phyloP scores from a whole-genome alignment of 2,888 invertebrate species.

The Peribatodes rhomboidaria region DNA sequence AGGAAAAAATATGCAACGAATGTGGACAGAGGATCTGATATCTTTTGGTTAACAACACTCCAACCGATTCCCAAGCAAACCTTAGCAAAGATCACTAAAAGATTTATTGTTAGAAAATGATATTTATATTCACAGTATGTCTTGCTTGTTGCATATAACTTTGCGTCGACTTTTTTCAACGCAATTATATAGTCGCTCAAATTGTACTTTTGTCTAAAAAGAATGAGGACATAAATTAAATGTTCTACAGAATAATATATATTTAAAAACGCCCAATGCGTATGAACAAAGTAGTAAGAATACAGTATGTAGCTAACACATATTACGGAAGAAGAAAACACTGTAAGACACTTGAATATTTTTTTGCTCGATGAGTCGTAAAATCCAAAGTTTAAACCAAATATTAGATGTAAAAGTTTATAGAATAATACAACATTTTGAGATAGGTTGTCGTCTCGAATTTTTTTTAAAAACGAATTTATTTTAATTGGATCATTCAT shows the following conservation, averaged over 20 bases:
- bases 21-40: background rate
- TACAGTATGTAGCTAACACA: background rate
- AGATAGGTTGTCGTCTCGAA: background rate
- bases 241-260: background rate
- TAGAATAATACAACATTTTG: background rate
- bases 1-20: background rate
- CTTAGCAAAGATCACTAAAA: background rate
- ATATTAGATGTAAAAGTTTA: background rate
- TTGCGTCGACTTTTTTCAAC: background rate
- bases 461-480: background rate
- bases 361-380: constrained; percentile 5
- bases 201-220: background rate
- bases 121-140: background rate
- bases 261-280: background rate
- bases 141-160: background rate
- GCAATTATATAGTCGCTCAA: background rate
- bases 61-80: background rate
- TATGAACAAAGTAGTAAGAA: background rate
- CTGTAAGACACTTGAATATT: background rate
- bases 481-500: background rate
- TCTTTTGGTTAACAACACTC: background rate
- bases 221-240: constrained; percentile 1
- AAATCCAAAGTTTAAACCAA: constrained; percentile 25
- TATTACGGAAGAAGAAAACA: background rate
- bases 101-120: background rate